Percentiles rank a stretch among this genome's conserved stretches.
Conservation (phyloP, 1,140 invertebrate genomes). For the Saxidomus purpurata region DNA sequence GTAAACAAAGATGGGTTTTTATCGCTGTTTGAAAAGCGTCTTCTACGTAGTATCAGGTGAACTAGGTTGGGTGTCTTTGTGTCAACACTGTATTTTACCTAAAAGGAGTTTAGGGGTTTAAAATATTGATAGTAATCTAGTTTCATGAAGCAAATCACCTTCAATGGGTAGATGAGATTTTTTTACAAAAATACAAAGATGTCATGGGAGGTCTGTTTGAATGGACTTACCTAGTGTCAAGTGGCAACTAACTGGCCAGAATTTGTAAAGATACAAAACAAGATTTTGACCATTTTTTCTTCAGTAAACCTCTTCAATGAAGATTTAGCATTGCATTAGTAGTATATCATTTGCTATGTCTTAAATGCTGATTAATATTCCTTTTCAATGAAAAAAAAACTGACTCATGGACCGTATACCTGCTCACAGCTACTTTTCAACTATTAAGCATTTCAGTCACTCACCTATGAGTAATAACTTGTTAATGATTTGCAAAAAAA, state of each 20-base stretch:
- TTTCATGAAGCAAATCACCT: slow-evolving; percentile 21
- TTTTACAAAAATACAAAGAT: not conserved
- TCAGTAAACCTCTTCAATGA: too few species aligned
- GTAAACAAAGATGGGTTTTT: slow-evolving; percentile 31
- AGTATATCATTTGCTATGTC: too few species aligned
- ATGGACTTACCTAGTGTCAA: slow-evolving; percentile 26
- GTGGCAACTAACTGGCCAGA: not conserved
- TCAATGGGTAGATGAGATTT: slow-evolving; percentile 29
- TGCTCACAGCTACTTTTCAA: too few species aligned
- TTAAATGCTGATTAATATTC: too few species aligned
- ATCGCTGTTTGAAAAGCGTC: not conserved
- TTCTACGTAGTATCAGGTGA: not conserved
- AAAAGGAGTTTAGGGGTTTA: slow-evolving; percentile 38
- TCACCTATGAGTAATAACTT: too few species aligned
- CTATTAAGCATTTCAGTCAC: too few species aligned
- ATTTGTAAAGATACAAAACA: not conserved
- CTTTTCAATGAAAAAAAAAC: too few species aligned
- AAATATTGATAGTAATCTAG: slow-evolving; percentile 29
- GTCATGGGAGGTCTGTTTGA: slow-evolving; percentile 27
- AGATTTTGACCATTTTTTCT: not conserved
- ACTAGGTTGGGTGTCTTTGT: slow-evolving; percentile 37
- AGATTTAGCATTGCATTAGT: too few species aligned
- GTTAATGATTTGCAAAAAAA: too few species aligned
- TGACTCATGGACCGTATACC: too few species aligned
- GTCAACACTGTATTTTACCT: slow-evolving; percentile 34